Conservation (phyloP, 1,140 invertebrate species). For the Aphaenogaster ashmeadi region DNA sequence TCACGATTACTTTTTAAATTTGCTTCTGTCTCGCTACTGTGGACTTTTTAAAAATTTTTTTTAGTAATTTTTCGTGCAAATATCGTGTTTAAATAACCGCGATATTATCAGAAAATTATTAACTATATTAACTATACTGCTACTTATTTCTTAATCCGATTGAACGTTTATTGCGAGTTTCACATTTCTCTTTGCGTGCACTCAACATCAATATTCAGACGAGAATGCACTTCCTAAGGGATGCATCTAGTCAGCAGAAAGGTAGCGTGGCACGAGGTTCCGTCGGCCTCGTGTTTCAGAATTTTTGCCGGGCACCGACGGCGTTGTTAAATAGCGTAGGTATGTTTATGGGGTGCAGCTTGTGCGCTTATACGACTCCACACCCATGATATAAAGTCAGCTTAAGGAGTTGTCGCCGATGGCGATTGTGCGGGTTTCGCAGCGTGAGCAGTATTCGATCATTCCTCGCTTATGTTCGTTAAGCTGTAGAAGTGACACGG, state of each 20-base stretch:
- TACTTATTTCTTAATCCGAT: neutral
- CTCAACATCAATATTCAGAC: constrained; percentile 29
- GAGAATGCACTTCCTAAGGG: constrained; percentile 54
- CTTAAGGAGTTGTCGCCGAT: constrained; percentile 40
- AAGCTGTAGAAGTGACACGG: constrained; percentile 4
- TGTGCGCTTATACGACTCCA: constrained; percentile 31
- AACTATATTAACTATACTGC: neutral
- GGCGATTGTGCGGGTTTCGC: constrained; percentile 49
- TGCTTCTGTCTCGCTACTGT: neutral
- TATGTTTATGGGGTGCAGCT: constrained; percentile 45
- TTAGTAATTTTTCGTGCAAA: neutral
- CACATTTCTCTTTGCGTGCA: constrained; percentile 29
- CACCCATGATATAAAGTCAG: constrained; percentile 59
- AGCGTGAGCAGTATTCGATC: constrained; percentile 13
- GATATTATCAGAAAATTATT: constrained; percentile 16
- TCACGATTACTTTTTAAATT: neutral
- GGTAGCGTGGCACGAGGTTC: constrained; percentile 12
- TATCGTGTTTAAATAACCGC: neutral
- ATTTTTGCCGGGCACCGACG: constrained; percentile 33
- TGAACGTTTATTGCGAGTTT: neutral
- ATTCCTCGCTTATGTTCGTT: constrained; percentile 43
- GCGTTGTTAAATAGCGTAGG: neutral
- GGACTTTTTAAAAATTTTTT: neutral
- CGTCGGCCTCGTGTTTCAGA: constrained; percentile 50
- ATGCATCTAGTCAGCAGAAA: neutral